A percentile compares a stretch with the other conserved stretches of the same genome.
Conservation (phyloP, 2,797 vertebrate genomes). For the Arrhamphus sclerolepis region DNA sequence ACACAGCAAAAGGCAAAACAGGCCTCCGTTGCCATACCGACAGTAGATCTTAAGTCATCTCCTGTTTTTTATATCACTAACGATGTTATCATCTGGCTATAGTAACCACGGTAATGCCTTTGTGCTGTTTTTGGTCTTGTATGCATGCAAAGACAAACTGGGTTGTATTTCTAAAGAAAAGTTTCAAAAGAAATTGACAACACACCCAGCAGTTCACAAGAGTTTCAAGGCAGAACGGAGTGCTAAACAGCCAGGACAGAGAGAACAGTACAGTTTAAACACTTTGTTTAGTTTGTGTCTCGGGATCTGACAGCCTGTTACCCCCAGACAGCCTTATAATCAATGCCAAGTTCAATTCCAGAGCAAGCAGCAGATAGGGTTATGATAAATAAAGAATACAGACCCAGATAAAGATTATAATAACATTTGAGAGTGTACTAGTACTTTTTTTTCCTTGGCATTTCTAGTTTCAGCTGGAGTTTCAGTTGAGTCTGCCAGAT, state of each 20-base stretch:
- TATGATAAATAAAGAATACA: too few species aligned
- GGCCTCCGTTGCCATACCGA: conserved; percentile 66
- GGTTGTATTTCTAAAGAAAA: conserved; percentile 42
- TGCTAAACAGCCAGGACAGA: background rate
- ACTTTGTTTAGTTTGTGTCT: conserved; percentile 9
- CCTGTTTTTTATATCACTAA: conserved; percentile 66
- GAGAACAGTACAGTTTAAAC: background rate
- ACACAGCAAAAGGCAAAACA: conserved; percentile 33
- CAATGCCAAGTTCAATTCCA: conserved; percentile 3
- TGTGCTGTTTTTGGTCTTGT: conserved; percentile 11
- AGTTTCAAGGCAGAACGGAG: background rate
- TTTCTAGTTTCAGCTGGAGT: conserved; percentile 37
- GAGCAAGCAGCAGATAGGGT: too few species aligned
- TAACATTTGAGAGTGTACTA: too few species aligned
- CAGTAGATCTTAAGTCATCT: conserved; percentile 64
- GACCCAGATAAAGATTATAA: too few species aligned
- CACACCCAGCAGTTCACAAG: conserved; percentile 46
- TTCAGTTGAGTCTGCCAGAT: conserved; percentile 43
- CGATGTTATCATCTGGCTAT: conserved; percentile 64
- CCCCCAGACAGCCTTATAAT: background rate
- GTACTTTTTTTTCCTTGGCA: background rate
- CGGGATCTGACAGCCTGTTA: conserved; percentile 5
- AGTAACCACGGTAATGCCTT: conserved; percentile 60
- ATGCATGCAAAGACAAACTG: conserved; percentile 47
- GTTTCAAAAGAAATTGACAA: conserved; percentile 34